These are phyloP conservation scores for Ginglymostoma cirratum DNA, from an alignment of 2,113 vertebrate species.

Conservation along the genomic window DNA sequence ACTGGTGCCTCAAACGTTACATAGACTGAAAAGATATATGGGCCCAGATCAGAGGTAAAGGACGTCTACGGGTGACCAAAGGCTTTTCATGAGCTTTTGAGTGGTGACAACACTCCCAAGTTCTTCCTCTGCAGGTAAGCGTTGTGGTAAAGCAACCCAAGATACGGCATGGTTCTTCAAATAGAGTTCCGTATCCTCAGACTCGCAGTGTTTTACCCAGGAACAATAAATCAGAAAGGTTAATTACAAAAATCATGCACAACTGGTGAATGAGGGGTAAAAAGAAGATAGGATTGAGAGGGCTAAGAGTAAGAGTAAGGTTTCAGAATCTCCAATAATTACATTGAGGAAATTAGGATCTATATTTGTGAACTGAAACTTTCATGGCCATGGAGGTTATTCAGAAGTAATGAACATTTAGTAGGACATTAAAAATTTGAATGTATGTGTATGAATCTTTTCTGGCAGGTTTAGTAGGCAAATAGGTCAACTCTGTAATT, in stretches of 20 bases:
- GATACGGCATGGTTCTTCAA: background rate
- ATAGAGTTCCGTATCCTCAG: background rate
- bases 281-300: background rate
- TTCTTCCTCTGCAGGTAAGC: background rate
- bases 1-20: background rate
- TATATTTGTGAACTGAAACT: no score
- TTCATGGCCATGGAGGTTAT: no score
- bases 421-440: background rate
- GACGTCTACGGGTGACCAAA: no score
- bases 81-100: background rate
- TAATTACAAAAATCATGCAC: background rate
- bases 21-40: background rate
- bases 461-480: background rate
- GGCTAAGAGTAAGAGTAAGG: background rate
- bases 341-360: no score
- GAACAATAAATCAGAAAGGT: background rate
- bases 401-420: background rate
- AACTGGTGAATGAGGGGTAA: no score
- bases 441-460: background rate
- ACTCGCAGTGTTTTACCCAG: background rate
- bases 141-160: background rate
- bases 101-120: background rate
- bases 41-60: background rate
- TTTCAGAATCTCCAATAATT: background rate
- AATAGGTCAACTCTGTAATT: background rate